Base-by-base conservation (phyloP, 2,888 invertebrate species). In the Imbricaverruca yamaguchii region DNA sequence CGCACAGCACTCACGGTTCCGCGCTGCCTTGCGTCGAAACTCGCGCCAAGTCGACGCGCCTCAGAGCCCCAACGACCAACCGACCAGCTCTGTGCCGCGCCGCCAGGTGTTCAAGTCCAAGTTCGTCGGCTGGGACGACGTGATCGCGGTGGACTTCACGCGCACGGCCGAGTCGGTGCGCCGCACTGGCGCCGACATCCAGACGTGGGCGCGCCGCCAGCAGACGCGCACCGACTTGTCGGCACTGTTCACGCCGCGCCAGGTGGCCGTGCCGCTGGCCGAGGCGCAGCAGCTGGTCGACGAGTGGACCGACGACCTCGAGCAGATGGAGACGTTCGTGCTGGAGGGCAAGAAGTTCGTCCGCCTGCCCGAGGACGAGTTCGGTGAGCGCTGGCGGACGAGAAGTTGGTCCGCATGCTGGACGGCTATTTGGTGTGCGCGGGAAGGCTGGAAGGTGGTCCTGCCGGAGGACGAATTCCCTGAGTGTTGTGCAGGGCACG, bases 251-350 rank as follows among this genome's bases (percentile, higher is more conserved):
- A 96, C 95, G 87, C 96, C 97, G 0, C 90, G 98, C 0, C 97
- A 98, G 87, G 95, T 95, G 0, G 87, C 94, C 0, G 96, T 98
- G 94, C 90, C 93, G 0, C 88, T 91, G 8, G 87, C 91, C 0
- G 97, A 98, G 88, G 96, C 97, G 0, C 92, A 92, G 85, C 93
- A 95, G 85, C 89, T 97, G 56, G 93, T 95, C 87, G 93, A 94
- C 86, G 98, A 98, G 86, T 98, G 98, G 96, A 98, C 98, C 89
- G 97, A 98, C 85, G 98, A 99, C 88, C 90, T 99, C 84, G 98
- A 98, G 87, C 94, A 94, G 53, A 98, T 98, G 96, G 98, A 98
- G 88, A 92, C 96, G 0, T 97, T 99, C 88, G 98, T 98, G 10
- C 89, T 98, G 83, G 98, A 98, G 88, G 97, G 96, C 18, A 93